These are phyloP conservation scores for Oncopodura yosiiana DNA, from an alignment of 1,140 invertebrate genomes.

Conservation along the genomic window DNA sequence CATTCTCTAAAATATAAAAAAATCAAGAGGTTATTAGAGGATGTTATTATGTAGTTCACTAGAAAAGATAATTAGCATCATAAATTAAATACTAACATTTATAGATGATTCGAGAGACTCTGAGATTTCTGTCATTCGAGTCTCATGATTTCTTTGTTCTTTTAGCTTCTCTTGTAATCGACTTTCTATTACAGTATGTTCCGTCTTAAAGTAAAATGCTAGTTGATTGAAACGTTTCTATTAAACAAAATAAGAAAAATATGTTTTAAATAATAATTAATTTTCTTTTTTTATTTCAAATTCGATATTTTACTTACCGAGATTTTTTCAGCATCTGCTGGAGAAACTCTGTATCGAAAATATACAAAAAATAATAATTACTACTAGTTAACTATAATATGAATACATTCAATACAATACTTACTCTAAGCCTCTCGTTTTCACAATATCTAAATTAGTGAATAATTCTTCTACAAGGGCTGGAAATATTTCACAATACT, in stretches of 20 bases:
- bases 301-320: constrained; percentile 1
- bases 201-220: constrained; percentile 20
- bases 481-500: constrained; percentile 27
- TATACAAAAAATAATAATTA: background rate
- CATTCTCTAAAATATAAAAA: too few species aligned
- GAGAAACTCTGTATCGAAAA: background rate
- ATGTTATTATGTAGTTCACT: too few species aligned
- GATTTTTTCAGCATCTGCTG: background rate
- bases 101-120: constrained; percentile 11
- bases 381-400: background rate
- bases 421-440: constrained; percentile 5
- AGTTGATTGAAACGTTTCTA: constrained; percentile 24
- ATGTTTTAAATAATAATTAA: background rate
- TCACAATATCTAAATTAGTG: constrained; percentile 14
- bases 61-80: too few species aligned
- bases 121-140: background rate
- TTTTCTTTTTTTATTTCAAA: background rate
- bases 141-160: too few species aligned
- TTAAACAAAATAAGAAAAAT: constrained; percentile 5
- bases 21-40: too few species aligned
- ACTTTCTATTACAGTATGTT: too few species aligned
- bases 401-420: background rate
- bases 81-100: too few species aligned
- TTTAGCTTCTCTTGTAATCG: too few species aligned
- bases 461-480: constrained; percentile 21